Evolutionary conservation across 92 coral and sea anemone species (phyloP), one percentile per base, ranked within the genome.

Genomic region (Zoanthus sociatus): DNA sequence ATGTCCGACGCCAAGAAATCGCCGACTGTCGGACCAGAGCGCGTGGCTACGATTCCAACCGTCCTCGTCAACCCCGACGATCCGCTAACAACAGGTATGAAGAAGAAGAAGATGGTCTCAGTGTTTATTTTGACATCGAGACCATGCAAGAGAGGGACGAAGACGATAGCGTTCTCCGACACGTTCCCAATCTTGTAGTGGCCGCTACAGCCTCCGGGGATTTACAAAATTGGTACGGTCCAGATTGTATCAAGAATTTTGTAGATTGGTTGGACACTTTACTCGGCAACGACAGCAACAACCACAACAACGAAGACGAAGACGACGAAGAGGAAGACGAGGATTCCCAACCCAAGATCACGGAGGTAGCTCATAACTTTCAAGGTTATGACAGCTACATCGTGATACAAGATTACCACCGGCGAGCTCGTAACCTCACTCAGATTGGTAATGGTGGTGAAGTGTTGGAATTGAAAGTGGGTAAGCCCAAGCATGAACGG

Each of bases 341-440:
- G 70, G 79, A 45, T 8, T 18, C 85, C 3, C 5, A 9, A 31
- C 87, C 79, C 1, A 79, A 55, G 60, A 79, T 83, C 32, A 83
- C 78, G 15, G 87, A 67, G 2, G 13, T 83, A 56, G 87, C 87
- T 30, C 87, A 83, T 58, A 83, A 79, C 20, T 79, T 79, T 45
- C 84, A 79, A 45, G 84, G 84, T 37, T 79, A 79, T 18, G 85
- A 61, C 8, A 83, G 87, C 44, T 83, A 83, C 47, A n/a, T n/a
- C n/a, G n/a, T n/a, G n/a, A n/a, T n/a, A n/a, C n/a, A n/a, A n/a
- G n/a, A n/a, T n/a, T n/a, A n/a, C n/a, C n/a, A n/a, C n/a, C n/a
- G n/a, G n/a, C n/a, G n/a, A n/a, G n/a, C n/a, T n/a, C n/a, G n/a
- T n/a, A n/a, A 56, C 46, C 30, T 82, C 45, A 74, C 63, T 31